Evolutionary conservation across 2,888 invertebrate species (phyloP), one percentile per base, ranked within the genome.

Genomic region (Chelonus formosanus): DNA sequence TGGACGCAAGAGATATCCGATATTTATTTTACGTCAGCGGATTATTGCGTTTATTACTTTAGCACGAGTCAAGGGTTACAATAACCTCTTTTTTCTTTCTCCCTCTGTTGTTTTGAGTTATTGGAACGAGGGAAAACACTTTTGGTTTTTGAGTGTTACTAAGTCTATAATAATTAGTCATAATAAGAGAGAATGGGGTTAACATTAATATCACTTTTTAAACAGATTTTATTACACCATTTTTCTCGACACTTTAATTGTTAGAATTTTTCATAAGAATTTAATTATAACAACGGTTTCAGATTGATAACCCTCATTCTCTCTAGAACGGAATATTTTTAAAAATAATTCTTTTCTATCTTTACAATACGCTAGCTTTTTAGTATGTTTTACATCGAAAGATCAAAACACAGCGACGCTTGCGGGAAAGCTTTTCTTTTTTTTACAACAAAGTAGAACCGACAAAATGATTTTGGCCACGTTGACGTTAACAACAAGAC

Each of bases 21-120:
- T 82, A 78, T 82, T 82, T 82, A 80, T 80, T 82, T 79, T 78
- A 76, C 79, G 76, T 78, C 78, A 77, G 75, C 76, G 80, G 82
- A 82, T 82, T 82, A 82, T 80, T 77, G 78, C 76, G 78, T 82
- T 69, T 80, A 81, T 82, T 82, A 78, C 77, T 78, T 74, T 72
- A 68, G 69, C 70, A 63, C 55, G 62, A 72, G 65, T 68, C 67
- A 65, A 69, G 67, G 69, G 69, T 69, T 69, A 70, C 59, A 2
- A 69, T 67, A 67, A 48, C 10, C 20, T 48, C 6, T 6, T 52
- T 52, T 60, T 58, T 65, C 63, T 63, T 60, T 60, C 44, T 40
- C 20, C 20, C 20, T 20, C 10, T 20, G 31, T 48, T 3, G 10
- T 5, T 48, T 20, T 48, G 20, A 20, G 31, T 48, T 20, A 31